Conservation (phyloP, 2,888 invertebrate species). For the Acrobasis consociella region DNA sequence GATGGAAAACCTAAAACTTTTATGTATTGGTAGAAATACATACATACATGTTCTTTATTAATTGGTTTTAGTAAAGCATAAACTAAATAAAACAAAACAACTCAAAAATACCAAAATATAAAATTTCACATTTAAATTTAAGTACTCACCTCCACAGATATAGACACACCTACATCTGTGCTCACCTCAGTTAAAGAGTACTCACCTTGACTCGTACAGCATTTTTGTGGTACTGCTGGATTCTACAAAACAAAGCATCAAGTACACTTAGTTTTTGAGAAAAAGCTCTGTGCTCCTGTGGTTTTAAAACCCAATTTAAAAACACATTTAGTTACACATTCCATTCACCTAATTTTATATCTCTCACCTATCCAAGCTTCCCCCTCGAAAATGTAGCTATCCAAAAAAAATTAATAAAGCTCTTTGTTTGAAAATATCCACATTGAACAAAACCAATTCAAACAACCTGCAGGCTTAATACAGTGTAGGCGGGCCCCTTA, state of each 20-base stretch:
- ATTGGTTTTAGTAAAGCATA: no score
- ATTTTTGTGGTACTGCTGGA: no score
- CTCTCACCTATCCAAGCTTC: background rate
- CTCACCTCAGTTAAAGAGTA: background rate
- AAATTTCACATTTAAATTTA: background rate
- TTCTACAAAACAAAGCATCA: no score
- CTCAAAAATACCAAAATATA: slow-evolving; percentile 27
- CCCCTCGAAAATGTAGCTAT: slow-evolving; percentile 23
- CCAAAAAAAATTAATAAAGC: slow-evolving; percentile 35
- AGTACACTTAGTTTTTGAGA: no score
- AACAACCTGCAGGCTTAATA: slow-evolving; percentile 40
- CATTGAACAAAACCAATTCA: slow-evolving; percentile 36
- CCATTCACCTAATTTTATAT: background rate
- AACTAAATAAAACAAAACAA: no score
- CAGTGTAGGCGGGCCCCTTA: slow-evolving; percentile 44
- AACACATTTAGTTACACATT: background rate
- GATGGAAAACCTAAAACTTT: no score
- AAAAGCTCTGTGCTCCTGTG: no score
- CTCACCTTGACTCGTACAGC: no score
- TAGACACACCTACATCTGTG: no score
- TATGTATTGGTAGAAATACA: no score
- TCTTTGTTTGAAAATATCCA: slow-evolving; percentile 19
- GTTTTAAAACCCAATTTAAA: no score
- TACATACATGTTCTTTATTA: no score
- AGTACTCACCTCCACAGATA: background rate